These are phyloP conservation scores for Pachycephala philippinensis DNA, from an alignment of 2,113 vertebrate species.

Conservation along the genomic window DNA sequence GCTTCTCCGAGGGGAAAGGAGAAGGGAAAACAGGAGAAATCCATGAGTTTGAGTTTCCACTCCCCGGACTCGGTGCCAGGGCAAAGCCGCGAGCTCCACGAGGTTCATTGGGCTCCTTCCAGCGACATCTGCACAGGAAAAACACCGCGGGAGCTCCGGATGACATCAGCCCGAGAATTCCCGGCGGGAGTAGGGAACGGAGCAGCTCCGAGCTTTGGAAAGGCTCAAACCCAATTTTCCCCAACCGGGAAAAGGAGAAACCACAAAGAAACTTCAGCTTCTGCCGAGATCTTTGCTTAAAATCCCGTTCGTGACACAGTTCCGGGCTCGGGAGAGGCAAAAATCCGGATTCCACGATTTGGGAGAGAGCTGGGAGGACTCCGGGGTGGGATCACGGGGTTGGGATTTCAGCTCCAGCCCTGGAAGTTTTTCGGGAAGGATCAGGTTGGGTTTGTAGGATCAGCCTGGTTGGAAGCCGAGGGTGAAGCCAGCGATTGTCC, in stretches of 20 bases:
- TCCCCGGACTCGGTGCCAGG: not conserved
- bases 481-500: accelerated
- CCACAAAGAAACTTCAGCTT: not conserved
- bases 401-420: not conserved
- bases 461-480: not conserved
- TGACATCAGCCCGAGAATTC: not conserved
- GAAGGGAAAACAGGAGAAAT: not conserved
- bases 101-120: not conserved
- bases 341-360: accelerated
- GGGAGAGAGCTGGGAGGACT: not conserved
- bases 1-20: not conserved
- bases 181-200: not conserved
- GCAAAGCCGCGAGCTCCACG: not conserved
- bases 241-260: not conserved
- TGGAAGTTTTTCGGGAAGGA: not conserved
- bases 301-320: accelerated
- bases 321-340: not conserved
- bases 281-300: not conserved
- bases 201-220: not conserved
- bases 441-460: accelerated
- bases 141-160: not conserved
- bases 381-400: not conserved
- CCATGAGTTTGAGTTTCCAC: not conserved
- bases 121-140: slow-evolving; percentile 30
- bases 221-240: not conserved